A percentile compares a stretch with the other conserved stretches of the same genome.
Evolutionary conservation across 2,113 vertebrate genomes (phyloP).

Genomic region (human (Homo sapiens)): GRCh38 chr12:10046001-10046500

Average conservation of each 20-base stretch:
- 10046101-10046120: neutral
- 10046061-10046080: neutral
- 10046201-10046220: neutral
- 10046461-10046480: neutral
- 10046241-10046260: neutral
- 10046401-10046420: neutral
- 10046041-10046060: neutral
- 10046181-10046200: neutral
- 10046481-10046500: conserved; percentile 25
- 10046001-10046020: neutral
- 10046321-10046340: neutral
- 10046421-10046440: neutral
- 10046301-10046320: neutral
- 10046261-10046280: neutral
- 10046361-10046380: neutral
- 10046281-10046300: neutral
- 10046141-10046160: neutral
- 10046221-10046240: neutral
- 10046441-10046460: neutral
- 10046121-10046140: neutral
- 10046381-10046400: neutral
- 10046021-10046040: neutral
- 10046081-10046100: neutral
- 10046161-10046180: neutral
- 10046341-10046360: neutral